phyloP scores from a whole-genome alignment of 2,888 invertebrate genomes.

The Rapana venosa region DNA sequence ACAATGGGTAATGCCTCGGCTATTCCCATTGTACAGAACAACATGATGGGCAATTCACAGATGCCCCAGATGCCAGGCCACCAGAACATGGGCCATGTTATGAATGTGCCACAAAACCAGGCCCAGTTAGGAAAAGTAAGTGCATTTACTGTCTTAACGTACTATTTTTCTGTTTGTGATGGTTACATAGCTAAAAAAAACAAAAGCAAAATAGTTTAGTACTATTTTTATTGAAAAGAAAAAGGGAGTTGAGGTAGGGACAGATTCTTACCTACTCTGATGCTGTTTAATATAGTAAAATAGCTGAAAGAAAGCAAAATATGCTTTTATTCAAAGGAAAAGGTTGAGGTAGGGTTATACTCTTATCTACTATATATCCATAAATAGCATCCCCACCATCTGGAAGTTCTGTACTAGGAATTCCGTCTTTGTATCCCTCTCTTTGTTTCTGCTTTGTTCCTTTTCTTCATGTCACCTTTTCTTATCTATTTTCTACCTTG shows the following conservation, averaged over 20 bases:
- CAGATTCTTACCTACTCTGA: neutral
- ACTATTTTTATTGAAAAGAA: neutral
- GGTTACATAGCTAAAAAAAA: neutral
- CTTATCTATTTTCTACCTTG: too few species aligned
- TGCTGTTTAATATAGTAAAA: too few species aligned
- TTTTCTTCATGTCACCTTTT: too few species aligned
- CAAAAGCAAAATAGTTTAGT: neutral
- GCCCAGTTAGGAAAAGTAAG: conserved; percentile 68
- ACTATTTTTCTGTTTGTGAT: neutral
- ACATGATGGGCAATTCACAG: conserved; percentile 52
- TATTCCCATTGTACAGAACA: conserved; percentile 54
- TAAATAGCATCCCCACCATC: too few species aligned
- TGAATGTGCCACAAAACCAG: conserved; percentile 60
- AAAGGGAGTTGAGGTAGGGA: neutral
- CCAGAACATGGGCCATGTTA: conserved; percentile 60
- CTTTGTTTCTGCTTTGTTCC: too few species aligned
- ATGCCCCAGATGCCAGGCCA: conserved; percentile 66
- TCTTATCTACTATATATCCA: too few species aligned
- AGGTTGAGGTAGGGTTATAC: too few species aligned
- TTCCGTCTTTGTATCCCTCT: too few species aligned
- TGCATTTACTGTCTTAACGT: neutral
- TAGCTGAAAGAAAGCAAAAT: too few species aligned
- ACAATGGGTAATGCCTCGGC: conserved; percentile 58
- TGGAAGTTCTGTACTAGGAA: too few species aligned
- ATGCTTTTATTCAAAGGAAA: too few species aligned